Base-by-base conservation (phyloP, 2,888 invertebrate genomes). In the Lithophane ornitopus region DNA sequence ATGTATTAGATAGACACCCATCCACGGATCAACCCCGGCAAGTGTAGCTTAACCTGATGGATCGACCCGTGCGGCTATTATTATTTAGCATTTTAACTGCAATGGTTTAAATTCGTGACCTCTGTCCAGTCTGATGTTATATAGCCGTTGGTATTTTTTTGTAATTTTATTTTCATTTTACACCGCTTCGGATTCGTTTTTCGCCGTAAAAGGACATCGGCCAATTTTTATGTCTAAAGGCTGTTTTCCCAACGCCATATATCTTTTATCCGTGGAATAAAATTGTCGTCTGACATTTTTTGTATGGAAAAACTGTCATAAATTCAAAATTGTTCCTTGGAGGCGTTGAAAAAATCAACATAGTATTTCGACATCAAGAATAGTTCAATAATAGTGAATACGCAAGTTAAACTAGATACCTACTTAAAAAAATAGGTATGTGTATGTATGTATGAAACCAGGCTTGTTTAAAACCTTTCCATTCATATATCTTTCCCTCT, bases 401-500 rank as follows among this genome's bases (percentile, higher is more conserved):
- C 54, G n/a, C 3, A 2, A 14, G 6, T 26, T 0, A 7, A 56
- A 56, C 26, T 14, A 14, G 28, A 3, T 16, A 56, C 56, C 8
- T 28, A 16, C 56, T 16, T 28, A 16, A 28, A 9, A 56, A 26
- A 58, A 28, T 28, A 19, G 19, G 9, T 58, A 19, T 28, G 26
- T 16, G 14, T 9, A 44, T 11, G 11, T 22, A n/a, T n/a, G n/a
- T n/a, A n/a, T n/a, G n/a, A 74, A 39, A 28, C 12, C 7, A 16
- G 9, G 28, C 34, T 58, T 58, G 41, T 46, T 39, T 14, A 39
- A 72, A 63, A 68, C 16, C 44, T 52, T 70, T 34, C 12, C 58
- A 70, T 78, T 82, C 74, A 82, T 83, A 82, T 72, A 74, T 82
- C 77, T 80, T 74, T 69, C 39, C 16, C 46, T 54, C 39, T 74